These are phyloP conservation scores for Anthopleura sola DNA, from an alignment of 64 coral and sea anemone species.

Conservation along the genomic window DNA sequence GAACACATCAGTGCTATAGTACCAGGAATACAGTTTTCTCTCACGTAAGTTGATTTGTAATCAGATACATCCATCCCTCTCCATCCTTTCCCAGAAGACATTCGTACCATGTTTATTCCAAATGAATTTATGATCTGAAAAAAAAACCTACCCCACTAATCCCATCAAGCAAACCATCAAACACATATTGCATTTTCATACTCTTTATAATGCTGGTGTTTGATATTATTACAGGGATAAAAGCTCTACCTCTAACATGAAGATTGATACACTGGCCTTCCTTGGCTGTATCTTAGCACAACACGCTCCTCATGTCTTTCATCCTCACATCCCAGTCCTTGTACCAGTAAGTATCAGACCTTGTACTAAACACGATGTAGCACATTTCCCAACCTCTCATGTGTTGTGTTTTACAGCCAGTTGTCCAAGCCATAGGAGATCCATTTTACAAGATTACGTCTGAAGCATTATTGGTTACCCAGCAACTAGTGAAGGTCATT, in stretches of 20 bases:
- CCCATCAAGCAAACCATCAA: too few species aligned
- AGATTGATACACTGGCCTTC: constrained; percentile 92
- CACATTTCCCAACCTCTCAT: neutral
- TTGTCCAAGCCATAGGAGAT: constrained; percentile 82
- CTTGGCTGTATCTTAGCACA: constrained; percentile 94
- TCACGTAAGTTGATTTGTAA: constrained; percentile 60
- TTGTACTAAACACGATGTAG: too few species aligned
- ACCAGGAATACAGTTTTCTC: constrained; percentile 95
- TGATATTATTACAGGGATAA: constrained; percentile 81
- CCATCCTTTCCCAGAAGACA: neutral
- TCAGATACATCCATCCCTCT: neutral
- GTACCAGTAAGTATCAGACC: constrained; percentile 83
- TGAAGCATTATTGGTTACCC: constrained; percentile 91
- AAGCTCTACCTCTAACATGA: constrained; percentile 99
- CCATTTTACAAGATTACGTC: constrained; percentile 99
- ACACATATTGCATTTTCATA: neutral
- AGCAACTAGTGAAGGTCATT: constrained; percentile 96
- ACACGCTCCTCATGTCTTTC: constrained; percentile 82
- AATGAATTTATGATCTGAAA: too few species aligned
- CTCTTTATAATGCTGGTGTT: neutral
- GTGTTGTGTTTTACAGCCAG: constrained; percentile 57
- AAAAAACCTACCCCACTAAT: too few species aligned
- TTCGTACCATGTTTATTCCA: neutral
- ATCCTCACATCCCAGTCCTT: constrained; percentile 77
- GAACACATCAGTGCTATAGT: constrained; percentile 98